Base-by-base conservation (phyloP, 1,140 invertebrate genomes). In the Harpegnathos saltator region DNA sequence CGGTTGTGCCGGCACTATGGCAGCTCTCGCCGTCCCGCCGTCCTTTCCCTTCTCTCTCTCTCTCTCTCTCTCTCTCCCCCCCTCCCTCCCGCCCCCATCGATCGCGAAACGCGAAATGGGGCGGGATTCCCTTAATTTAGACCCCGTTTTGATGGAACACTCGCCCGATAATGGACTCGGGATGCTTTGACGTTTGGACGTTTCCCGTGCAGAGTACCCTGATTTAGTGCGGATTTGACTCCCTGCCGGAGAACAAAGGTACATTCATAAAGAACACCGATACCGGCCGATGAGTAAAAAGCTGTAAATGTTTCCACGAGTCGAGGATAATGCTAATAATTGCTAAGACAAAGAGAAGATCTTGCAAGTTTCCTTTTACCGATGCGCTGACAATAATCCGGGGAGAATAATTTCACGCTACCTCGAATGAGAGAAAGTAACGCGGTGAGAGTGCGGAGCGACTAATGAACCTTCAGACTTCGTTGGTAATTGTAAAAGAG, bases 1-100 rank as follows among this genome's bases (percentile, higher is more conserved):
- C 85, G 83, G 86, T 88, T 82, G n/a, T n/a, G 87, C 72, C 83
- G 62, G 77, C 75, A 85, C 85, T 85, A 78, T 58, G 80, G 52
- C 73, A 24, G 56, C 58, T 66, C 72, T 61, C n/a, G n/a, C 22
- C 63, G 52, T 68, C 22, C 50, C 68, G 38, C 26, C 61, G 38
- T 59, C 69, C 59, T 54, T 26, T 19, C 52, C 59, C 61, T 14
- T 9, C 11, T 9, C 61, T 50, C 72, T 26, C 72, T 59, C 78
- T 0, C 11, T 48, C 12, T 22, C 44, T 26, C 15, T 9, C 73
- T 62, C 73, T 33, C 29, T 33, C 29, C 38, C 72, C 50, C 62
- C 44, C 72, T 59, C 78, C 1, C 15, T 29, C 12, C 22, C 44
- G n/a, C 15, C 14, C 74, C 68, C 75, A 59, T 83, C 81, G 81